Evolutionary conservation across 2,113 vertebrate genomes (phyloP), one percentile per base, ranked within the genome.

Genomic region (Atrichornis clamosus): DNA sequence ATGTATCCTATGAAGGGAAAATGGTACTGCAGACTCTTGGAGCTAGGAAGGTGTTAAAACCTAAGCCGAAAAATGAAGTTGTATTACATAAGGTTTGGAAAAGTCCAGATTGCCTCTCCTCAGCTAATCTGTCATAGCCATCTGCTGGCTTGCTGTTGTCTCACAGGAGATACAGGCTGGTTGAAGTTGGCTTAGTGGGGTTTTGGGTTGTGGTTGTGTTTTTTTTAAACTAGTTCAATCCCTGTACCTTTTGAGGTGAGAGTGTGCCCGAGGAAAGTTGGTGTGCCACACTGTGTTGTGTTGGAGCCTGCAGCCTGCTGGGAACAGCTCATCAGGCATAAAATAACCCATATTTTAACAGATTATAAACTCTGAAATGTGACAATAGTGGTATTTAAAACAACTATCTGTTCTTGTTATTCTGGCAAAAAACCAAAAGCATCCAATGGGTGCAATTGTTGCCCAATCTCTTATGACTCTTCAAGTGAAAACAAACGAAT

Each of bases 101-200:
- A 59, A 89, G 47, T 28, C 42, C 60, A 84, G 84, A 68, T 78
- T 95, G 69, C 56, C 60, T 84, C 41, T 89, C 68, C 41, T 72
- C 5, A 1, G 41, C 49, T 93, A 50, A 88, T 88, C 90, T 97
- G 63, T 74, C 94, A 64, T 78, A 96, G 92, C 95, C 83, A 88
- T 94, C 90, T 94, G 95, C 84, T 93, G 89, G 87, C 11, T 95
- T 81, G 35, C 78, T 80, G 15, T 12, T 88, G 83, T 86, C 72
- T 94, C 92, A 74, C 67, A 85, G 82, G 67, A 91, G 90, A 89
- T 35, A 53, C 55, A 92, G 80, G 20, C 26, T 91, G 75, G 32
- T 76, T 96, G 72, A 46, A 60, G 23, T 70, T 62, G 27, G 7
- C 65, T 62, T 62, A 60, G 37, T 30, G 9, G 15, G 4, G 10